Evolutionary conservation across 2,888 invertebrate species (phyloP), one percentile per base, ranked within the genome.

Genomic region (Adela reaumurella): DNA sequence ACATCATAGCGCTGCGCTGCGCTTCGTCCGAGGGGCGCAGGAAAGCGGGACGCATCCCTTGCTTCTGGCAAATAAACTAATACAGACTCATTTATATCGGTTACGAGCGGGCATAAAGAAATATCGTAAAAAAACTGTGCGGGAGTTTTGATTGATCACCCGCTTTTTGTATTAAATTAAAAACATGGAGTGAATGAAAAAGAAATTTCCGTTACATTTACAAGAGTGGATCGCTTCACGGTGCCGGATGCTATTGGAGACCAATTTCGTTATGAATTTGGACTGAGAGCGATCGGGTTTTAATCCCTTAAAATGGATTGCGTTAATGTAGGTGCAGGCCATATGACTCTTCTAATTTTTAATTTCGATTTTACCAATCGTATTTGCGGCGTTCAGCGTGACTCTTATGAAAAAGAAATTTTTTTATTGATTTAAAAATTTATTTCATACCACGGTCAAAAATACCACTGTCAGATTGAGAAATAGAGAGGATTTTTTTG

Each of bases 111-210:
- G 65, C 73, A 68, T 70, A 67, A 67, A 70, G 70, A 69, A 66
- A 68, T 42, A 46, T 20, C 17, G 20, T 17, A 69, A 70, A 73
- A 68, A 63, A 72, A 61, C 35, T 8, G 63, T 64, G 62, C 69
- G 63, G 65, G 67, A 66, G 67, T 70, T 74, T 73, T 78, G 78
- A 78, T 78, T 78, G 78, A 78, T 78, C 77, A 78, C 78, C 77
- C 64, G 67, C 68, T 78, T 73, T 76, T 78, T 77, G 71, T 73
- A 70, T 71, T 70, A 73, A 77, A 78, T 78, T 78, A 78, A 76
- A 77, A 76, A 74, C 69, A 63, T 64, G 69, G 62, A 68, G 63
- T 65, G 74, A 72, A 74, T 76, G 72, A 69, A 70, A 69, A 68
- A 71, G 68, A 70, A 74, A 74, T 76, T 72, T 67, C 66, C 62